A percentile compares a stretch with the other conserved stretches of the same genome.
Evolutionary conservation across 1,140 invertebrate genomes (phyloP).

Genomic region (Drosophila virilis): DNA sequence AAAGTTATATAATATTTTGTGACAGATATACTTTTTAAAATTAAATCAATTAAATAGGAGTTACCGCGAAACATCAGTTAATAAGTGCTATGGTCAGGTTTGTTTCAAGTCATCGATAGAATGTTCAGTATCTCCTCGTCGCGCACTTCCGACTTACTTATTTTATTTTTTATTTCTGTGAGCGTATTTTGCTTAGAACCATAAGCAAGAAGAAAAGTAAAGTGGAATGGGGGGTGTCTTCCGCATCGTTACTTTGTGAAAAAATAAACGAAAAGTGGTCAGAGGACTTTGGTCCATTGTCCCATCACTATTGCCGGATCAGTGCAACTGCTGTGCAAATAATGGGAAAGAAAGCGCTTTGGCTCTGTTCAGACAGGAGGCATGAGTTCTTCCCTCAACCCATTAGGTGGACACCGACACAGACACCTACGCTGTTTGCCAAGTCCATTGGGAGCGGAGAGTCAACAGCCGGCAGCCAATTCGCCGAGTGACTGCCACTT

Average conservation of each 20-base stretch:
- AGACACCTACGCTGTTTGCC: slow-evolving; percentile 29
- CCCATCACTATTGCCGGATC: slow-evolving; percentile 27
- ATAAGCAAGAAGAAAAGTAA: slow-evolving; percentile 32
- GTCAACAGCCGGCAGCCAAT: slow-evolving; percentile 36
- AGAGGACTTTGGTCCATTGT: not conserved
- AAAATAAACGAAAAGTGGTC: slow-evolving; percentile 67
- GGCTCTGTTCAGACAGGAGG: slow-evolving; percentile 36
- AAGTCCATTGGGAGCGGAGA: slow-evolving; percentile 48
- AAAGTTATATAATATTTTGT: too few relatives aligned
- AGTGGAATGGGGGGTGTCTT: slow-evolving; percentile 66
- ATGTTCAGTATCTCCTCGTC: not conserved
- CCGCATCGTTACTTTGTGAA: slow-evolving; percentile 75
- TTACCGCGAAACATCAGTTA: too few relatives aligned
- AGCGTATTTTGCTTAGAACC: slow-evolving; percentile 35
- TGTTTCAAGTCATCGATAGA: too few relatives aligned
- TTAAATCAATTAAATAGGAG: not conserved
- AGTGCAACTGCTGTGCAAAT: slow-evolving; percentile 78
- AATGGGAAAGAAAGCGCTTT: slow-evolving; percentile 52
- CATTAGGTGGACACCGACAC: slow-evolving; percentile 21
- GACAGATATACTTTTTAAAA: not conserved
- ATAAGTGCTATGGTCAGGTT: too few relatives aligned
- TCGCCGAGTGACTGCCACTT: slow-evolving; percentile 67
- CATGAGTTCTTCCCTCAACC: not conserved
- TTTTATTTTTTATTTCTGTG: slow-evolving; percentile 4
- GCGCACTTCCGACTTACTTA: too few relatives aligned